Evolutionary conservation across 1,140 invertebrate genomes (phyloP), one percentile per base, ranked within the genome.

Genomic region (Pinna nobilis): DNA sequence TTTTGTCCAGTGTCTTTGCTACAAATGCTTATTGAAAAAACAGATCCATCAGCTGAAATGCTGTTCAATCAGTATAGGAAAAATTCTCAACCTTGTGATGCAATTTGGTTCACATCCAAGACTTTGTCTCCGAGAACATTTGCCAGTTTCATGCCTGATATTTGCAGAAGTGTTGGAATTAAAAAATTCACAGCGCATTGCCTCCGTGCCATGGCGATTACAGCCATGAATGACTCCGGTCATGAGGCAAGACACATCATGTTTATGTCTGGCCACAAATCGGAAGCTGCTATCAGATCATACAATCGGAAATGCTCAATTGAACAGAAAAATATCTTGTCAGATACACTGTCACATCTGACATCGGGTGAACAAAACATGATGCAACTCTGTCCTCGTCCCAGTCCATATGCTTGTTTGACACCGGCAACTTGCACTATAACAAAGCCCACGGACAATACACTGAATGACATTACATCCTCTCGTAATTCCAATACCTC

Each of bases 31-130:
- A 25, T 61, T 2, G n/a, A 50, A 15, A 70, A 70, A 61, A 61
- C 41, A 1, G 32, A 70, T 25, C 13, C 47, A 37, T 30, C 23
- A 5, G 55, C 68, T 20, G 47, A 28, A 3, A 9, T 11, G 2
- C 68, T 70, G 13, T 70, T 70, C 30, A 70, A 70, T 50, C 37
- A 70, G 23, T 61, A 61, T 49, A 32, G n/a, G n/a, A 60, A 50
- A 25, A 35, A 49, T 25, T 23, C 71, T 0, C 53, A 63, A 2
- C 30, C 20, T 2, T 23, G 35, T 4, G 28, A 53, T n/a, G 18
- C 18, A 11, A 59, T 57, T 23, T 73, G 70, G 70, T 73, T 32
- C 49, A 47, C 39, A 4, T 11, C 15, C 15, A 55, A 39, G 6
- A 13, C 35, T 9, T 18, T 73, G 9, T 15, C 44, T 25, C 23